phyloP scores from a whole-genome alignment of 2,888 invertebrate genomes.

The Vesta saturnalis region DNA sequence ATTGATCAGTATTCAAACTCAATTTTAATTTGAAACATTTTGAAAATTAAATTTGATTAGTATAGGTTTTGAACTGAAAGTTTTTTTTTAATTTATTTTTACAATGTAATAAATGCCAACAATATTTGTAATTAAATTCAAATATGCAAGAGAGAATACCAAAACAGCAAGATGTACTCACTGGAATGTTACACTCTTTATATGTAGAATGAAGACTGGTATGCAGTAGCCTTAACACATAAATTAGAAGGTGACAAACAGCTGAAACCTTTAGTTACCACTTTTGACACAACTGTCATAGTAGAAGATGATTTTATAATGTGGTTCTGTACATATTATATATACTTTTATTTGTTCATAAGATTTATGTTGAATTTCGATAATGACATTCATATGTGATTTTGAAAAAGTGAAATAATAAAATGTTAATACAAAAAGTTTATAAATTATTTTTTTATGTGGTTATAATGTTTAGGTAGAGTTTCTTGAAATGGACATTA shows the following conservation, averaged over 20 bases:
- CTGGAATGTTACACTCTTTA: conserved; percentile 22
- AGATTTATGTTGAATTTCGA: conserved; percentile 26
- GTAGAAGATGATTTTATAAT: conserved; percentile 20
- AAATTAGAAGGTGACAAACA: conserved; percentile 14
- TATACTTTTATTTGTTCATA: conserved; percentile 19
- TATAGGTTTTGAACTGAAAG: not conserved
- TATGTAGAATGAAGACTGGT: conserved; percentile 20
- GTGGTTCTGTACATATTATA: conserved; percentile 22
- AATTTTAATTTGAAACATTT: too few relatives aligned
- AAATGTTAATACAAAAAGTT: conserved; percentile 19
- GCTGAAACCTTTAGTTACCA: conserved; percentile 20
- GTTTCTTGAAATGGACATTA: too few relatives aligned
- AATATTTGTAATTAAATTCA: too few relatives aligned
- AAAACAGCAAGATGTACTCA: not conserved
- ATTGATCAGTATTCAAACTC: not conserved
- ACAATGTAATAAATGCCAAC: not conserved
- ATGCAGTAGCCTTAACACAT: conserved; percentile 22
- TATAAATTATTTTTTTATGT: too few relatives aligned
- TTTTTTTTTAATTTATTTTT: not conserved
- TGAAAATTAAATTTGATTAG: too few relatives aligned
- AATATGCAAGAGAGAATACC: too few relatives aligned
- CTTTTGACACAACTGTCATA: conserved; percentile 16
- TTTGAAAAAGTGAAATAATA: conserved; percentile 23
- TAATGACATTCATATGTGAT: conserved; percentile 30
- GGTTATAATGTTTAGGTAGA: too few relatives aligned